Conservation (phyloP, 1,140 invertebrate species). For the Bombus waltoni region DNA sequence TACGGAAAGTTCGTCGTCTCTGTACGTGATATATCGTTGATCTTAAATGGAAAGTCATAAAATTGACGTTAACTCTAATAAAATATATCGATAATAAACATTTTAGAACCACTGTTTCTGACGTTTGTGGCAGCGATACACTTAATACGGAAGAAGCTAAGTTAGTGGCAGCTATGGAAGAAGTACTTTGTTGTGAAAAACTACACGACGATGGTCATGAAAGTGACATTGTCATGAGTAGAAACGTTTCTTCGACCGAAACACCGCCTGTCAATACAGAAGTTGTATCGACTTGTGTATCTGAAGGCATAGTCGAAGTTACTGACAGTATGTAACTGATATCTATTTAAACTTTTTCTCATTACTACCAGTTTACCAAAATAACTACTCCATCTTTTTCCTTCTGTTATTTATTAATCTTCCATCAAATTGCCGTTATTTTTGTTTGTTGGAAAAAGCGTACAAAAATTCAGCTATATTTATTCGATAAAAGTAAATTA, state of each 20-base stretch:
- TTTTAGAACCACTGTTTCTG: conserved; percentile 20
- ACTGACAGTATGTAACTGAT: conserved; percentile 21
- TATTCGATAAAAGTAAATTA: not conserved
- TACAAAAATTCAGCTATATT: not conserved
- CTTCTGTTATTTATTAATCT: not conserved
- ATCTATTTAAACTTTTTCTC: no score
- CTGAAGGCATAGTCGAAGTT: conserved; percentile 38
- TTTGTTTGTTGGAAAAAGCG: no score
- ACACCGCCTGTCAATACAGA: not conserved
- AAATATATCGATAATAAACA: not conserved
- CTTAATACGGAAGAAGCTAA: conserved; percentile 34
- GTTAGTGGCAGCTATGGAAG: conserved; percentile 53
- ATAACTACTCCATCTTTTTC: not conserved
- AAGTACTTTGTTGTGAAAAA: conserved; percentile 41
- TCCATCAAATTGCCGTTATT: not conserved
- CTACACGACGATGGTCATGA: not conserved
- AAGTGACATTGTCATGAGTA: not conserved
- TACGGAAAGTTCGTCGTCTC: conserved; percentile 5
- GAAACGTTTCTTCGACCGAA: not conserved
- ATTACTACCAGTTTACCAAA: not conserved
- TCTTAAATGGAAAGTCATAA: not conserved
- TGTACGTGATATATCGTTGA: conserved; percentile 5
- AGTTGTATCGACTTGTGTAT: conserved; percentile 30
- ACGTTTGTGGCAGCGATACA: conserved; percentile 42
- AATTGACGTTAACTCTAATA: not conserved